phyloP scores from a whole-genome alignment of 2,797 vertebrate species.

The Garrulus glandarius region DNA sequence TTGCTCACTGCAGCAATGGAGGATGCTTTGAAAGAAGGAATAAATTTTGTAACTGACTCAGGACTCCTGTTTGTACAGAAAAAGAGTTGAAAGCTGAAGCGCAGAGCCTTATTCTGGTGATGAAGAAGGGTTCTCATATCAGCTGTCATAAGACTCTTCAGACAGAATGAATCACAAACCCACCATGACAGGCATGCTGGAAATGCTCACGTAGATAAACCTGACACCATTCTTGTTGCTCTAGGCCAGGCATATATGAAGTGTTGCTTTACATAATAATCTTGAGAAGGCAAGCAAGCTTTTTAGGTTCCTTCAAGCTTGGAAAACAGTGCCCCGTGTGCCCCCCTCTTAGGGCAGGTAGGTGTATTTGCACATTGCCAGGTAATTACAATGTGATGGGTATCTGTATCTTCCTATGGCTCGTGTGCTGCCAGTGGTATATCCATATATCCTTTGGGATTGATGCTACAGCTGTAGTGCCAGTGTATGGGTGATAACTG shows the following conservation, averaged over 20 bases:
- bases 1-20: background rate
- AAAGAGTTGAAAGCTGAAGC: slow-evolving; percentile 45
- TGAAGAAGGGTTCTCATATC: background rate
- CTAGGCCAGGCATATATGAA: background rate
- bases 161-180: background rate
- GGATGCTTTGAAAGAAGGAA: background rate
- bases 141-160: background rate
- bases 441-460: background rate
- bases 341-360: background rate
- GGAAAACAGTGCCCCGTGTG: background rate
- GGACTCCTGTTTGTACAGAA: background rate
- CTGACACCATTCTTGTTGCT: background rate
- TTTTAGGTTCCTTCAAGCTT: background rate
- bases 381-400: background rate
- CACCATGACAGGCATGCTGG: background rate
- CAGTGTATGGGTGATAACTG: background rate
- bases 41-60: slow-evolving; percentile 1
- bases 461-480: background rate
- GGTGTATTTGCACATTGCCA: background rate
- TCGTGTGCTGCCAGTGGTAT: background rate
- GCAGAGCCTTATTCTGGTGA: background rate
- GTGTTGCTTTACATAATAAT: background rate
- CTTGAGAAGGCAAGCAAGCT: background rate
- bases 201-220: background rate
- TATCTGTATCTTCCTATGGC: background rate